Evolutionary conservation across 2,888 invertebrate genomes (phyloP).

Genomic region (Dichetophora obliterata): DNA sequence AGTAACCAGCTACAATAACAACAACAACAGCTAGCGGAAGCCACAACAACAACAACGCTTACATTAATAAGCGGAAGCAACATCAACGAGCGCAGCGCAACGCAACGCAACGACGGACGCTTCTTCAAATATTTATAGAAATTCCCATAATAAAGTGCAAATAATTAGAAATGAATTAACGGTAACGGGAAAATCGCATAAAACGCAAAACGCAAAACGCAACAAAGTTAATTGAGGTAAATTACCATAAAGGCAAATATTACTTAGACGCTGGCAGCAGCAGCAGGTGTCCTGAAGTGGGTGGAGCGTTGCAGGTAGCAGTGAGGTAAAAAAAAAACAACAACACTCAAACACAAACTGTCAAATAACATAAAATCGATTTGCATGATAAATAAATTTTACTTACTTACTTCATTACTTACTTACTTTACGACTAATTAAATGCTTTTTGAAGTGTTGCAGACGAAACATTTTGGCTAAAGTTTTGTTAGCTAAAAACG

Average conservation of each 20-base stretch:
- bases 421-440: no score
- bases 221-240: conserved; percentile 47
- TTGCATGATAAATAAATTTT: no score
- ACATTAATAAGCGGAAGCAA: conserved; percentile 3
- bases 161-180: conserved; percentile 30
- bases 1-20: conserved; percentile 41
- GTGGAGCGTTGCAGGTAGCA: conserved; percentile 52
- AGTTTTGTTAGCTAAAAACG: no score
- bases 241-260: conserved; percentile 49
- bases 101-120: neutral
- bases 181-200: conserved; percentile 12
- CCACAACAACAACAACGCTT: conserved; percentile 31
- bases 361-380: no score
- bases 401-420: no score
- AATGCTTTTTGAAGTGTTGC: no score
- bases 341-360: neutral
- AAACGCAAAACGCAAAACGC: no score
- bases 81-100: conserved; percentile 8
- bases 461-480: no score
- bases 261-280: conserved; percentile 9
- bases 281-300: conserved; percentile 46
- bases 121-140: conserved; percentile 1
- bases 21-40: conserved; percentile 40
- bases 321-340: conserved; percentile 25
- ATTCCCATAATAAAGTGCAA: conserved; percentile 13